Base-by-base conservation (phyloP, 2,797 vertebrate genomes). In the Distichodus sexfasciatus region DNA sequence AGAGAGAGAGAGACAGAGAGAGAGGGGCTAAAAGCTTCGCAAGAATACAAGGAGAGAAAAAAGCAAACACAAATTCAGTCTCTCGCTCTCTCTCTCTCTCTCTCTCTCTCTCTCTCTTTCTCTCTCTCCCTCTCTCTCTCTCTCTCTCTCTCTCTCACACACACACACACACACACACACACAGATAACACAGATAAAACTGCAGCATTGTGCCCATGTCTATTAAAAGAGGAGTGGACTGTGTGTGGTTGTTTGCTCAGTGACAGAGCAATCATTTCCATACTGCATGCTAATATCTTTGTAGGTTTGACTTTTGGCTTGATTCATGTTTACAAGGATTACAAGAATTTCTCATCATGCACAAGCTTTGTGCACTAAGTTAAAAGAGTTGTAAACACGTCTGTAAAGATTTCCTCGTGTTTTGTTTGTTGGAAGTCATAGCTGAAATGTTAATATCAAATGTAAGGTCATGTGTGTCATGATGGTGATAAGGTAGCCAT, bases 181-280 rank as follows among this genome's bases (percentile, higher is more conserved):
- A 36, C 66, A 66, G 40, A n/a, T n/a, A n/a, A 67, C 9, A 66
- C 23, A 71, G 62, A 73, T 66, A 66, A 63, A 58, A 62, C 60
- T 29, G 29, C 54, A 48, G 69, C 66, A 69, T 71, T 75, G 66
- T 72, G 64, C 41, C 44, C 50, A 6, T 21, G 40, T 70, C 70
- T 71, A 66, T 74, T 69, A 29, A 68, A 43, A 41, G 44, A 72
- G 71, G 75, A 71, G 71, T 81, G 74, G 75, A 67, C 75, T 66
- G 59, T 40, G 61, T 64, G 63, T 57, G 28, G 47, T n/a, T 33
- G 38, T 76, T 80, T 73, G 78, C 80, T 48, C 61, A 38, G 80
- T 69, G 80, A 82, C 78, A 65, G 53, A 57, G 76, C 62, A 71
- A 54, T 72, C 71, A 82, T 82, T 82, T 82, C 76, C 80, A 82